Conservation (phyloP, 2,888 invertebrate genomes). For the Furcula furcula region DNA sequence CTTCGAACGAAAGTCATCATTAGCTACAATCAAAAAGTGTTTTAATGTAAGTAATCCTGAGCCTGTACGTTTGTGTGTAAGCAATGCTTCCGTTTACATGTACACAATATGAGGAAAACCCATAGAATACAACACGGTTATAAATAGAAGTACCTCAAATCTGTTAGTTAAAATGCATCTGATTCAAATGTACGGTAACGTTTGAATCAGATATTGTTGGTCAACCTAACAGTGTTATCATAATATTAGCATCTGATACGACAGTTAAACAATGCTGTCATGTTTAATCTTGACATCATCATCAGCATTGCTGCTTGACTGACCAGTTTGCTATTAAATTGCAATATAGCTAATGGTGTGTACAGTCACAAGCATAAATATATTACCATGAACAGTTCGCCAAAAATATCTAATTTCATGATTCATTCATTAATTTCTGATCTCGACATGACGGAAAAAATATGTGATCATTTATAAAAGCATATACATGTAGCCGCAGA, state of each 20-base stretch:
- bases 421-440: too few species aligned
- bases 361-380: too few species aligned
- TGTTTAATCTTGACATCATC: constrained; percentile 48
- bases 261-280: constrained; percentile 30
- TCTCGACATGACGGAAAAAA: too few species aligned
- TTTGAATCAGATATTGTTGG: constrained; percentile 11
- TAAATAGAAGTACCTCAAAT: constrained; percentile 46
- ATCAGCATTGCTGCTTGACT: constrained; percentile 41
- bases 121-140: constrained; percentile 37
- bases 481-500: too few species aligned
- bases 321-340: constrained; percentile 39
- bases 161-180: too few species aligned
- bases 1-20: constrained; percentile 57
- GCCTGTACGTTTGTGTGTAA: constrained; percentile 47
- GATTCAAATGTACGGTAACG: constrained; percentile 2
- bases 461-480: too few species aligned
- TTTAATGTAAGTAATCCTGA: constrained; percentile 59
- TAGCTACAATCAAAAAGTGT: constrained; percentile 57
- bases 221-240: constrained; percentile 12
- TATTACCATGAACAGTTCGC: too few species aligned
- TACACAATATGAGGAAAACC: constrained; percentile 45
- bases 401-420: too few species aligned
- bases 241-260: constrained; percentile 20
- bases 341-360: constrained; percentile 54
- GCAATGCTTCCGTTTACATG: constrained; percentile 54